phyloP scores from a whole-genome alignment of 2,113 vertebrate genomes.

The Fregetta grallaria region DNA sequence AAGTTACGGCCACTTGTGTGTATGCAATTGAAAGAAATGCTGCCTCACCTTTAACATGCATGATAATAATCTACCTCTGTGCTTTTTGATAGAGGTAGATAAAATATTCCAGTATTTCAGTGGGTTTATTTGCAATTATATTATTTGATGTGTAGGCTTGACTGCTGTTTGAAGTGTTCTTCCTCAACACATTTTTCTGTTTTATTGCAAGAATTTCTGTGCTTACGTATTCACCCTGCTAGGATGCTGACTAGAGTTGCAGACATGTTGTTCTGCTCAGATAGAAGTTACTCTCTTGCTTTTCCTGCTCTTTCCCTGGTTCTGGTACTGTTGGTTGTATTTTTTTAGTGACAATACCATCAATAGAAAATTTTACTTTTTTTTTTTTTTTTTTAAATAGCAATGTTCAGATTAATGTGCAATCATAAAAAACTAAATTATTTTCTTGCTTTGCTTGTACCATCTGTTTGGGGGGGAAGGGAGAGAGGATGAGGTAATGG shows the following conservation, averaged over 20 bases:
- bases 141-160: neutral
- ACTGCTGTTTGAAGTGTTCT: conserved; percentile 39
- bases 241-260: neutral
- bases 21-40: neutral
- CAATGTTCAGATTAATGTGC: neutral
- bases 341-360: neutral
- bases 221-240: neutral
- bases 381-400: neutral
- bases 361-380: neutral
- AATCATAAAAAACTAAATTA: neutral
- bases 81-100: neutral
- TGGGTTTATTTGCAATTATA: neutral
- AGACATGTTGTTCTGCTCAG: neutral
- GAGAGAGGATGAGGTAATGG: neutral
- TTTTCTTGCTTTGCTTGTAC: neutral
- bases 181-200: neutral
- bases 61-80: neutral
- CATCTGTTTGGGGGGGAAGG: neutral
- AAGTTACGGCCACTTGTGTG: neutral
- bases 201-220: conserved; percentile 57
- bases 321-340: neutral
- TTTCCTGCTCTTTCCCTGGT: neutral
- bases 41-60: neutral
- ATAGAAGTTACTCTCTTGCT: neutral
- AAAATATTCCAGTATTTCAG: neutral